Evolutionary conservation across 2,888 invertebrate genomes (phyloP).

Genomic region (Cheilosia vernalis): DNA sequence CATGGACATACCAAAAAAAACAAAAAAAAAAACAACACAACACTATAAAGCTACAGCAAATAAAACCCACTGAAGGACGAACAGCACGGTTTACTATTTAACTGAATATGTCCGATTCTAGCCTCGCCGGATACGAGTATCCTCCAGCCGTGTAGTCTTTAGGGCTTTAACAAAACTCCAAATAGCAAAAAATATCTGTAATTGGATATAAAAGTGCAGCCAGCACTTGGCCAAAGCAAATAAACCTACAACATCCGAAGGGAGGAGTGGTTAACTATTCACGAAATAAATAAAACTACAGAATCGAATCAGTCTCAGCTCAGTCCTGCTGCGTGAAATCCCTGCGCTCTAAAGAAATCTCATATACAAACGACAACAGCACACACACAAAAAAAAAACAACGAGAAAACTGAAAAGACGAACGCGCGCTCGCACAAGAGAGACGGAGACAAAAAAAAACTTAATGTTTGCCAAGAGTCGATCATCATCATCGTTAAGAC

Average conservation of each 20-base stretch:
- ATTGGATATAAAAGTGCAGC: constrained; percentile 74
- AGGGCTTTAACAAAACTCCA: constrained; percentile 48
- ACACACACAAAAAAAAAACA: background rate
- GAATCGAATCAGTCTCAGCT: constrained; percentile 54
- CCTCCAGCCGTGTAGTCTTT: constrained; percentile 39
- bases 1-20: constrained; percentile 25
- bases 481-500: constrained; percentile 75
- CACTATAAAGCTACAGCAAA: background rate
- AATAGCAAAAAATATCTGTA: constrained; percentile 70
- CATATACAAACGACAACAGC: constrained; percentile 11
- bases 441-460: constrained; percentile 38
- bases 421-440: no score
- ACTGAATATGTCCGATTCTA: constrained; percentile 40
- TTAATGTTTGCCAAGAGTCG: constrained; percentile 73
- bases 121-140: background rate
- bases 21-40: background rate
- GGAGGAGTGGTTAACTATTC: constrained; percentile 66
- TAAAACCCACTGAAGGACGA: constrained; percentile 63
- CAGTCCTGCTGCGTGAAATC: constrained; percentile 71
- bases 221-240: constrained; percentile 71
- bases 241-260: constrained; percentile 56
- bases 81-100: constrained; percentile 51
- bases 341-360: constrained; percentile 35
- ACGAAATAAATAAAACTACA: constrained; percentile 72
- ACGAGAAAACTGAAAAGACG: background rate